Evolutionary conservation across 2,797 vertebrate genomes (phyloP).

Genomic region (Hydrocynus forskahlii): DNA sequence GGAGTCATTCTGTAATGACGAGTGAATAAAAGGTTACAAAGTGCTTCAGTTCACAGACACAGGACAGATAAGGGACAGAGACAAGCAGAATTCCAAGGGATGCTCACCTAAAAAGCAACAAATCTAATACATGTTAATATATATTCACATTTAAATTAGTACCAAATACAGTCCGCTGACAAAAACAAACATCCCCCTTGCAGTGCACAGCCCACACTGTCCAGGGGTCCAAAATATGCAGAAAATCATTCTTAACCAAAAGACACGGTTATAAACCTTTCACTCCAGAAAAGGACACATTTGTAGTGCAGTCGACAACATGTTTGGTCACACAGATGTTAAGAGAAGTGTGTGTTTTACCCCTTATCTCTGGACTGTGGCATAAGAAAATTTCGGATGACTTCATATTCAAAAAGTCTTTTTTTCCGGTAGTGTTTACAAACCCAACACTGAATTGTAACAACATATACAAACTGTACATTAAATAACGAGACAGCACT

Average conservation of each 20-base stretch:
- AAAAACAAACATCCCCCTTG: slow-evolving; percentile 8
- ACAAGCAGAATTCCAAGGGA: slow-evolving; percentile 14
- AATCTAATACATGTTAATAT: slow-evolving; percentile 3
- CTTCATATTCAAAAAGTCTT: not conserved
- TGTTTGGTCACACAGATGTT: not conserved
- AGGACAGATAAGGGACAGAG: slow-evolving; percentile 9
- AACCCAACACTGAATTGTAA: slow-evolving; percentile 26
- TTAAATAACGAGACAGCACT: slow-evolving; percentile 41
- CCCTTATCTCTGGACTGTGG: slow-evolving; percentile 7
- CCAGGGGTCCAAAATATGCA: not conserved
- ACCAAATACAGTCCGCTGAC: not conserved
- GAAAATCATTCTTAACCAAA: slow-evolving; percentile 4
- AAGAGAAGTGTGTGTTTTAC: slow-evolving; percentile 17
- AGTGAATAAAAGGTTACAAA: slow-evolving; percentile 24
- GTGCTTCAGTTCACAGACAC: slow-evolving; percentile 37
- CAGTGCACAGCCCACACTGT: slow-evolving; percentile 12
- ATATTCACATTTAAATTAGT: slow-evolving; percentile 26
- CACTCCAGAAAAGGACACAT: not conserved
- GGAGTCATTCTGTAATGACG: not conserved
- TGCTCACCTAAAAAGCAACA: slow-evolving; percentile 21
- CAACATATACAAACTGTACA: slow-evolving; percentile 48
- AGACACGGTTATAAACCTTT: slow-evolving; percentile 16
- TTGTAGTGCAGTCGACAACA: slow-evolving; percentile 12
- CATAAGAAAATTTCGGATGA: slow-evolving; percentile 11
- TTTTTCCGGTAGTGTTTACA: slow-evolving; percentile 8